A percentile compares a stretch with the other conserved stretches of the same genome.
These are phyloP conservation scores for Ceratosolen solmsi DNA, from an alignment of 1,140 invertebrate genomes.

Conservation along the genomic window DNA sequence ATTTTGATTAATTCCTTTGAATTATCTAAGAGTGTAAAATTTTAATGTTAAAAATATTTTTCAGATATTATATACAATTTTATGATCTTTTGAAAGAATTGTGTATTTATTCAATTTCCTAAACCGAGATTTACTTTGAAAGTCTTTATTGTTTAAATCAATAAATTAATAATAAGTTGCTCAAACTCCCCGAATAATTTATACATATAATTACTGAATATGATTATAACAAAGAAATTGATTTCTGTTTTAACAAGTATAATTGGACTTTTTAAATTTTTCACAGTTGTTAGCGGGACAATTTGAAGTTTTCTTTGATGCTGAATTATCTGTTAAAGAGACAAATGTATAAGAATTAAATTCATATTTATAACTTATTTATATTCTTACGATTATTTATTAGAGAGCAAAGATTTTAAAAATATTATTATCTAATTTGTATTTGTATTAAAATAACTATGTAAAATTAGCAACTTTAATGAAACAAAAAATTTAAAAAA, in stretches of 20 bases:
- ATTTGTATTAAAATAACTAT: no score
- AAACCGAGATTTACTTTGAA: background rate
- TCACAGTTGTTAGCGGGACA: background rate
- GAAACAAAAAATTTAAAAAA: no score
- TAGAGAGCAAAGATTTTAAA: no score
- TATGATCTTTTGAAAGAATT: slow-evolving; percentile 63
- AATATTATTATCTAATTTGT: no score
- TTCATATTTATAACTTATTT: no score
- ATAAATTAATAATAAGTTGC: background rate
- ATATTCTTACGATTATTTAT: no score
- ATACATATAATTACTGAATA: background rate
- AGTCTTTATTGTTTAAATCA: background rate
- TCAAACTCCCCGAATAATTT: background rate
- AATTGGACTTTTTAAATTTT: slow-evolving; percentile 27
- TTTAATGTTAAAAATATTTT: slow-evolving; percentile 66
- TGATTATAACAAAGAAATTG: background rate
- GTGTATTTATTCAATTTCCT: slow-evolving; percentile 8
- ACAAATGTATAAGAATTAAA: background rate
- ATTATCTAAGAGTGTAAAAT: slow-evolving; percentile 31
- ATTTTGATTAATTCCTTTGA: background rate
- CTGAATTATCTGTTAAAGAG: slow-evolving; percentile 17
- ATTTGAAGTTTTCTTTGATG: slow-evolving; percentile 3
- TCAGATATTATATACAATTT: slow-evolving; percentile 66
- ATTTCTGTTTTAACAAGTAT: background rate
- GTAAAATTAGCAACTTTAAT: no score